A percentile compares a stretch with the other conserved stretches of the same genome.
Evolutionary conservation across 2,113 vertebrate species (phyloP).

Genomic region (Bos indicus): DNA sequence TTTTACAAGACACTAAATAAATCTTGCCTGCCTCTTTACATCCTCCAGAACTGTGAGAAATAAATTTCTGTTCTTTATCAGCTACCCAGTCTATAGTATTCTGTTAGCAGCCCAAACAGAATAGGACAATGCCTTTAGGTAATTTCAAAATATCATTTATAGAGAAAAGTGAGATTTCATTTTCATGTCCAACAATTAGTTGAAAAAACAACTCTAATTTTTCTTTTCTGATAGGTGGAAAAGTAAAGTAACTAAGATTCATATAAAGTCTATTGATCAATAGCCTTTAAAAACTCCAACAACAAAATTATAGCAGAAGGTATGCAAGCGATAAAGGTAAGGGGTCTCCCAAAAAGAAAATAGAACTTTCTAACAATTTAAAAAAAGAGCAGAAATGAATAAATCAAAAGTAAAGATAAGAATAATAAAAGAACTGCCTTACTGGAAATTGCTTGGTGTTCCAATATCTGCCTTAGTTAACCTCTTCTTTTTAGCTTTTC

Average conservation of each 20-base stretch:
- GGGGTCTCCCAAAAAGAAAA: neutral
- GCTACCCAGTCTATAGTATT: neutral
- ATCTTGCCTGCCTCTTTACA: neutral
- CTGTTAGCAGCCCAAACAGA: neutral
- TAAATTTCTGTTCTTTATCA: neutral
- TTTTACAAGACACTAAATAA: neutral
- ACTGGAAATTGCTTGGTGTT: slow-evolving; percentile 99
- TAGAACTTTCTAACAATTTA: neutral
- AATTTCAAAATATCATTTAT: neutral
- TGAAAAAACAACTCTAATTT: slow-evolving; percentile 2
- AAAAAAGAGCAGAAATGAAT: neutral
- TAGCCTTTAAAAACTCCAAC: neutral
- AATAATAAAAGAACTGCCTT: slow-evolving; percentile 73
- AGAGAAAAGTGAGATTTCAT: neutral
- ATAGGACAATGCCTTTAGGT: neutral
- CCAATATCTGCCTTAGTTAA: slow-evolving; percentile 99
- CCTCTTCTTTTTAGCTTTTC: slow-evolving; percentile 95
- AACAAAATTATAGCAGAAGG: neutral
- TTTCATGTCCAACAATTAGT: neutral
- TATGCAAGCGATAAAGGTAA: neutral
- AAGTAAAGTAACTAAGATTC: neutral
- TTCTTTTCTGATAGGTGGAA: slow-evolving; percentile 15
- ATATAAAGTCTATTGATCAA: neutral
- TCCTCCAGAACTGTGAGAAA: neutral
- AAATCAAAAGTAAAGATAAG: neutral